Evolutionary conservation across 1,140 invertebrate species (phyloP).

Genomic region (Drosophila nannoptera): DNA sequence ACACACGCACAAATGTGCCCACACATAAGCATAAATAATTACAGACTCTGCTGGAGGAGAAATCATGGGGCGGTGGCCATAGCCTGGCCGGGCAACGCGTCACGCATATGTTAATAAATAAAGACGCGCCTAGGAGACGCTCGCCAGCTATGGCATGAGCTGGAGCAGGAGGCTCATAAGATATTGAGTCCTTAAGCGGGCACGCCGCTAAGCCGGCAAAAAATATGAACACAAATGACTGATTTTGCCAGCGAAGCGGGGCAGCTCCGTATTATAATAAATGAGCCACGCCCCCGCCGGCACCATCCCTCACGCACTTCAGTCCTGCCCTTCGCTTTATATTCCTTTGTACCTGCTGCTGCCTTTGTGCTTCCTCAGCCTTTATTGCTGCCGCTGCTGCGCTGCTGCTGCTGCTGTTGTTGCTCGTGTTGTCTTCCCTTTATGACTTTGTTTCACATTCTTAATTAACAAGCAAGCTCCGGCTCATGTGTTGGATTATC

Average conservation of each 20-base stretch:
- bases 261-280: constrained; percentile 40
- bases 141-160: constrained; percentile 5
- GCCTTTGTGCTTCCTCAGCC: too few relatives aligned
- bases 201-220: constrained; percentile 2
- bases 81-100: constrained; percentile 53
- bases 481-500: constrained; percentile 60
- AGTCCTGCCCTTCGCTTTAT: constrained; percentile 28
- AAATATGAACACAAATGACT: constrained; percentile 25
- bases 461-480: constrained; percentile 72
- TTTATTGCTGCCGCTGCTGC: constrained; percentile 9
- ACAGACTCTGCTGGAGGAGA: constrained; percentile 20
- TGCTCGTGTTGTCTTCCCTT: constrained; percentile 55
- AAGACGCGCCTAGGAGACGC: constrained; percentile 14
- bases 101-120: constrained; percentile 72
- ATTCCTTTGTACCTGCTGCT: constrained; percentile 34
- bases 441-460: constrained; percentile 73
- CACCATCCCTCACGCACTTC: not conserved
- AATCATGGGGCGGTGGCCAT: not conserved
- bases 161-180: constrained; percentile 16
- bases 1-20: not conserved
- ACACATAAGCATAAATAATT: constrained; percentile 36
- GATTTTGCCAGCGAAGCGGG: constrained; percentile 20
- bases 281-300: constrained; percentile 3
- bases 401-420: constrained; percentile 5
- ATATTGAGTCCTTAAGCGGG: constrained; percentile 30